Evolutionary conservation across 2,113 vertebrate species (phyloP), one percentile per base, ranked within the genome.

Genomic region (Sinosuthora webbiana): DNA sequence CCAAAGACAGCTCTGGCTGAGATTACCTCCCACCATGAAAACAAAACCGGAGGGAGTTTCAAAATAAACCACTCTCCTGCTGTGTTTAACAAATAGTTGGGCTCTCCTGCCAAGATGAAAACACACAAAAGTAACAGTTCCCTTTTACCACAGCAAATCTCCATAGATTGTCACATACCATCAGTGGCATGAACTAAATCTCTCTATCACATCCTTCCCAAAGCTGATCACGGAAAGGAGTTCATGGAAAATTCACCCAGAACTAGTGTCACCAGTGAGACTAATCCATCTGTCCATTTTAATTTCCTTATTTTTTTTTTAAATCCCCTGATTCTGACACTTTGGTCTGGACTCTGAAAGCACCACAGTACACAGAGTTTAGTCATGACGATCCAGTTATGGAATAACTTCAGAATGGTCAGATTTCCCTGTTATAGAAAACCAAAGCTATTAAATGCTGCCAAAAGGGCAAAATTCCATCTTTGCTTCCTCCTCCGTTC

Each of bases 21-120:
- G 85, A 93, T 83, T 80, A 85, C 68, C 88, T 86, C 88, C 92
- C 79, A 94, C 47, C 71, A 92, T 4, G 85, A 80, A 94, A 97
- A 96, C 79, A 96, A 83, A 94, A 93, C 71, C 56, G 25, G 71
- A 92, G 55, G 83, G 71, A 92, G 68, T 83, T 96, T 96, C 83
- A 95, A 95, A 90, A 90, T 53, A 96, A 90, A 86, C 68, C 27
- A 45, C 64, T 59, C 55, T 85, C 94, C 94, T 83, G 88, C 95
- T 92, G 92, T 42, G 79, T 81, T 74, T 80, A 89, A 93, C 88
- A 97, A 97, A 96, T 63, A 79, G 45, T 52, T 86, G 57, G 59
- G 68, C 83, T 90, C 42, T 86, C 85, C 83, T 86, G 76, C 92
- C 90, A 96, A 88, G 79, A 92, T 10, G 42, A 69, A 95, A 96